Evolutionary conservation across 2,888 invertebrate species (phyloP).

Genomic region (Plagiodera versicolora): DNA sequence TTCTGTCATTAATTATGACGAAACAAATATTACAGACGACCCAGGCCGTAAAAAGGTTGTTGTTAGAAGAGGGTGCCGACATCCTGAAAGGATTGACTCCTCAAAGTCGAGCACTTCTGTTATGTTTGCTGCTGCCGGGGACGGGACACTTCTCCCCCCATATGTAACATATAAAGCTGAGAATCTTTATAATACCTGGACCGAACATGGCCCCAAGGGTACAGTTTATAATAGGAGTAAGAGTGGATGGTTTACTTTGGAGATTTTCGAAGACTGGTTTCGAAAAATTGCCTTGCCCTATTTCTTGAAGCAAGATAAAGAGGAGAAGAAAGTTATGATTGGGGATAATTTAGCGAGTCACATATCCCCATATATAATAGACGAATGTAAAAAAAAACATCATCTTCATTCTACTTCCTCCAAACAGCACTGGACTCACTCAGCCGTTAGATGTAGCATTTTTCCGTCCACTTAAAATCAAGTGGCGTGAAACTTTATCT

Average conservation of each 20-base stretch:
- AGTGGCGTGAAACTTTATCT: neutral
- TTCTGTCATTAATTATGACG: conserved; percentile 7
- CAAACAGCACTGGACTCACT: conserved; percentile 35
- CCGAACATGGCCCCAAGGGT: conserved; percentile 7
- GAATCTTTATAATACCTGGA: conserved; percentile 10
- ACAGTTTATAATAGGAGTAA: conserved; percentile 4
- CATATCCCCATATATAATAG: conserved; percentile 10
- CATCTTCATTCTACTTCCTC: conserved; percentile 42
- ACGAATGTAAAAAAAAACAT: conserved; percentile 28
- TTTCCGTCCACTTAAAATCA: conserved; percentile 14
- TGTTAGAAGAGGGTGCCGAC: conserved; percentile 8
- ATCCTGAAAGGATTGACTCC: conserved; percentile 11
- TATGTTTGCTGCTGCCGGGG: conserved; percentile 1
- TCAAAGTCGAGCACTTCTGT: conserved; percentile 11
- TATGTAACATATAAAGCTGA: conserved; percentile 5
- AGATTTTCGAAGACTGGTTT: conserved; percentile 18
- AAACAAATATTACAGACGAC: conserved; percentile 11
- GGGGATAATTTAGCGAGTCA: conserved; percentile 7
- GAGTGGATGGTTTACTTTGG: conserved; percentile 11
- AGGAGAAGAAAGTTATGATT: conserved; percentile 16
- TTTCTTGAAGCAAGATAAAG: conserved; percentile 16
- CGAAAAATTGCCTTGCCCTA: conserved; percentile 17
- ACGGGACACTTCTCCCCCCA: neutral
- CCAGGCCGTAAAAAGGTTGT: conserved; percentile 2
- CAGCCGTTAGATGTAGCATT: conserved; percentile 36